phyloP scores from a whole-genome alignment of 2,113 vertebrate species.

The Nerophis ophidion region DNA sequence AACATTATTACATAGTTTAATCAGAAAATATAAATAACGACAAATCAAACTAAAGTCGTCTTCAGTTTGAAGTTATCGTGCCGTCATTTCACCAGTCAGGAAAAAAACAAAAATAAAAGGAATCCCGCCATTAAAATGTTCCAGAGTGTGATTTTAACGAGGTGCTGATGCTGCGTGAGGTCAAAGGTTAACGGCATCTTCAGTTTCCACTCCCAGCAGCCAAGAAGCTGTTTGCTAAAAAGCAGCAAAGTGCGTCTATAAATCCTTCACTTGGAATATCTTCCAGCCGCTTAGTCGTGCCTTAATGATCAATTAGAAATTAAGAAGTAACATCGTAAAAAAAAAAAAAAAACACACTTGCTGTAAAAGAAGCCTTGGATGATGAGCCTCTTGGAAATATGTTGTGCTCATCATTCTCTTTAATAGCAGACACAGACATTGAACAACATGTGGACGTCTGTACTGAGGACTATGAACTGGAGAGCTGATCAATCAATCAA shows the following conservation, averaged over 20 bases:
- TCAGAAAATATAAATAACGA: too few relatives aligned
- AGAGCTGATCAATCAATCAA: too few relatives aligned
- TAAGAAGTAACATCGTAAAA: neutral
- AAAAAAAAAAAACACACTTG: neutral
- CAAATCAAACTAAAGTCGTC: too few relatives aligned
- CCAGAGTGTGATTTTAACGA: slow-evolving; percentile 19
- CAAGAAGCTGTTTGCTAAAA: slow-evolving; percentile 1
- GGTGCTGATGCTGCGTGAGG: slow-evolving; percentile 11
- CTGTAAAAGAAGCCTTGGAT: neutral
- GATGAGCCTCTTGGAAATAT: neutral
- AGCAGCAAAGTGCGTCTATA: slow-evolving; percentile 10
- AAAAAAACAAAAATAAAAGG: neutral
- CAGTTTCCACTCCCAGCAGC: slow-evolving; percentile 12
- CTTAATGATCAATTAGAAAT: neutral
- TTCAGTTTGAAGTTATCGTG: too few relatives aligned
- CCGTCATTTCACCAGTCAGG: too few relatives aligned
- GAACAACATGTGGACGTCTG: too few relatives aligned
- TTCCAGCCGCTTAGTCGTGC: neutral
- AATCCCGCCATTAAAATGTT: slow-evolving; percentile 14
- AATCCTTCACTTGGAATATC: slow-evolving; percentile 5
- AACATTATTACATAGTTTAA: too few relatives aligned
- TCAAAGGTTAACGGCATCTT: slow-evolving; percentile 20
- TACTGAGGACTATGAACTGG: too few relatives aligned
- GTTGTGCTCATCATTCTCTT: neutral
- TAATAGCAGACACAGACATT: neutral